Evolutionary conservation across 2,797 vertebrate genomes (phyloP).

Genomic region (Sus cebifrons): DNA sequence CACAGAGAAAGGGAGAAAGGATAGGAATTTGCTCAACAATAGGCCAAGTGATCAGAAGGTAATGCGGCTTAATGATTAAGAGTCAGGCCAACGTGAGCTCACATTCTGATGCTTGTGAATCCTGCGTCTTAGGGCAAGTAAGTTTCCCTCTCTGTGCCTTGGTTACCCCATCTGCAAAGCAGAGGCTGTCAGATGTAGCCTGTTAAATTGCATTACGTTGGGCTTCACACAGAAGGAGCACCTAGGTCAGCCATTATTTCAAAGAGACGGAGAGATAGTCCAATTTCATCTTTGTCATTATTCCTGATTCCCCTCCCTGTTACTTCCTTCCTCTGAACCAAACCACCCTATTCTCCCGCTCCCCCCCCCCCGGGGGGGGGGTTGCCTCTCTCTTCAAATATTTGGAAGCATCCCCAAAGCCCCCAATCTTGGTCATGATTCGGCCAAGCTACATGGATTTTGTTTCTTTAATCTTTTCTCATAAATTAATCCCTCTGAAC

Average conservation of each 20-base stretch:
- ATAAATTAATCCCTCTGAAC: slow-evolving; percentile 83
- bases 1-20: background rate
- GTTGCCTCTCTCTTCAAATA: slow-evolving; percentile 70
- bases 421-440: slow-evolving; percentile 67
- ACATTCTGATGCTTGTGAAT: background rate
- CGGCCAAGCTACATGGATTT: slow-evolving; percentile 80
- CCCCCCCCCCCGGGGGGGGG: background rate
- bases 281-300: fast-evolving
- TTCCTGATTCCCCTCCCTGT: background rate
- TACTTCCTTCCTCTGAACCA: background rate
- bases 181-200: background rate
- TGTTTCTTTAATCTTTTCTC: slow-evolving; percentile 81
- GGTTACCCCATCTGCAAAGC: slow-evolving; percentile 21
- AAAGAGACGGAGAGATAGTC: background rate
- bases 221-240: background rate
- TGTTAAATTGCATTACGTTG: fast-evolving
- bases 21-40: background rate
- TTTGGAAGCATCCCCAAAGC: slow-evolving; percentile 73
- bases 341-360: background rate
- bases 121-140: background rate
- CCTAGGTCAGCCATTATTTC: fast-evolving
- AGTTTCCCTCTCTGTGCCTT: background rate
- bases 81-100: background rate
- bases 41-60: background rate
- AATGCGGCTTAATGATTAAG: fast-evolving